Base-by-base conservation (phyloP, 1,140 invertebrate genomes). In the Harlomillsia oculata region DNA sequence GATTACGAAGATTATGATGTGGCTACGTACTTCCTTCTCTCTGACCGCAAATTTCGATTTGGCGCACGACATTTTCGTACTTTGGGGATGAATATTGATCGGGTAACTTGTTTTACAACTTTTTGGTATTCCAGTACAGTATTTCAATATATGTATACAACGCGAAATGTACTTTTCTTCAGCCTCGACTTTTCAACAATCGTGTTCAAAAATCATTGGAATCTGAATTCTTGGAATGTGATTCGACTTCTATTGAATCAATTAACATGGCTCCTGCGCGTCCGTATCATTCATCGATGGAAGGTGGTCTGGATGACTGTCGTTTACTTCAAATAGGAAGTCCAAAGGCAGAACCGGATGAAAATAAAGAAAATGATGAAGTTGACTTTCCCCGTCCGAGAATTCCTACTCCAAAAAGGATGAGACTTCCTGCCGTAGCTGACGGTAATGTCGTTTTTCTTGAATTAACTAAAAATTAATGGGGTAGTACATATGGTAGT, bases 21-120 rank as follows among this genome's bases (percentile, higher is more conserved):
- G 14, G 82, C 85, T 5, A 88, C 85, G 8, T 91, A 91, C 72
- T 76, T 85, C 48, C 69, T 89, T 23, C 70, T 90, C 20, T 62
- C 83, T 14, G 74, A 77, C 36, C 78, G 79, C 60, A 87, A 87
- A 70, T 70, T 74, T 58, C 76, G 76, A 30, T 18, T 45, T 53
- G 80, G 82, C 21, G 70, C 68, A 34, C 68, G 71, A 21, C 65
- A 63, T 67, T 65, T 64, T 44, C 60, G 59, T 49, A 28, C 46
- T 25, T 53, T 49, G 28, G 53, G 57, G 18, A 60, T 67, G 13
- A 49, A 58, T 21, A 50, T 55, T 29, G 46, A 62, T 5, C 26
- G 29, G 6, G 45, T 48, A 34, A 40, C 18, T 36, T 32, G 16
- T 48, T 30, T 8, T 14, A 25, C 5, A 28, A 26, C 18, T 28